Base-by-base conservation (phyloP, 2,888 invertebrate species). In the Argyra leucocephala region DNA sequence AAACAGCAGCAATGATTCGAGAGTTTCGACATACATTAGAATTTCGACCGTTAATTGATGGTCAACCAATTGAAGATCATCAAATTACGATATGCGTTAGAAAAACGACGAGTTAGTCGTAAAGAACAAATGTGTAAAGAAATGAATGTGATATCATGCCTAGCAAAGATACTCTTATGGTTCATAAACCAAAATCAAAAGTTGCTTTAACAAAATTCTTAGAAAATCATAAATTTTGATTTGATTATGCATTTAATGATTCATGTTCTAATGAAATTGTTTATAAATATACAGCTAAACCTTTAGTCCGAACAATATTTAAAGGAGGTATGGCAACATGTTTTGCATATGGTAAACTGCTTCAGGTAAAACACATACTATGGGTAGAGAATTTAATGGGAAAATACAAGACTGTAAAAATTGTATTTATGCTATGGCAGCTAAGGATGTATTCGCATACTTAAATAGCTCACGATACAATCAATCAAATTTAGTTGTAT, bases 311-410 rank as follows among this genome's bases (percentile, higher is more conserved):
- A 81, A 96, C 96, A 65, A 93, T 99, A 77, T 99, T 99, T 82
- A 96, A 99, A 71, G 94, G 96, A 67, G 97, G 97, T 61, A 97
- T 97, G 92, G 98, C 99, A 24, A 99, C 99, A 26, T 99, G 99
- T 80, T 99, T 99, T 82, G 98, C 99, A 5, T 99, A 99, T 80
- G 99, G 99, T 64, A 99, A 82, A 99, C 98, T 1, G 99, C 98
- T 62, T 94, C 94, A 74, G 87, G 96, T 76, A 91, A 99, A 84
- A 87, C 98, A 73, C 91, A 99, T 83, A 99, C 98, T 57, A 99
- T 99, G 98, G 98, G 98, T 61, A 98, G 98, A n/a, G 96, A 91
- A 79, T 97, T 91, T 77, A 91, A 88, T 83, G 95, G 90, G 67
- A 96, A 91, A 83, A 90, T 88, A 70, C 97, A 97, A 82, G 96